A percentile compares a stretch with the other conserved stretches of the same genome.
These are phyloP conservation scores for Xenops minutus DNA, from an alignment of 2,797 vertebrate genomes.

Conservation along the genomic window DNA sequence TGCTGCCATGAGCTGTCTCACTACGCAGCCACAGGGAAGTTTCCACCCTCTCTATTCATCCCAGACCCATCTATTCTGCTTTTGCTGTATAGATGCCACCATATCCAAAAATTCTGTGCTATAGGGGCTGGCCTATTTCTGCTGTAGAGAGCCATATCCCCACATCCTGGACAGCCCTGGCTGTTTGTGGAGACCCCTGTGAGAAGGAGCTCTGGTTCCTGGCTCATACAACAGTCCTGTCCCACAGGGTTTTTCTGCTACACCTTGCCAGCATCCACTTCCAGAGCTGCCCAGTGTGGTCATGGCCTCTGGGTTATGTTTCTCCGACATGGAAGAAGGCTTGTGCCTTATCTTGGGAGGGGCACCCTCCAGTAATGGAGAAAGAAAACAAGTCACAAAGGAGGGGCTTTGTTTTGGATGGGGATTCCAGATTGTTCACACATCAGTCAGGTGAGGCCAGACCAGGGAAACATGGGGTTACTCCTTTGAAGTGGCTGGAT, in stretches of 20 bases:
- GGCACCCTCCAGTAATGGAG: not conserved
- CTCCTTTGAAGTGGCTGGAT: conserved; percentile 76
- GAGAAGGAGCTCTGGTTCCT: not conserved
- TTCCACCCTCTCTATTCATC: not conserved
- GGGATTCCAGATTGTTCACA: conserved; percentile 69
- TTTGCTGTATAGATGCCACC: not conserved
- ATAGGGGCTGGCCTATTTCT: not conserved
- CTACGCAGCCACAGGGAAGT: not conserved
- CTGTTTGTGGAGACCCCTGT: not conserved
- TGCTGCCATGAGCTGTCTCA: not conserved
- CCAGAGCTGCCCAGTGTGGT: not conserved
- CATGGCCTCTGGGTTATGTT: not conserved
- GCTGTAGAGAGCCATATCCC: not conserved
- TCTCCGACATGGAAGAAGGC: not conserved
- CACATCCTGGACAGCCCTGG: not conserved
- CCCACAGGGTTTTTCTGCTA: not conserved
- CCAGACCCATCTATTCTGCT: not conserved
- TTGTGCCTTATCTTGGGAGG: conserved; percentile 37
- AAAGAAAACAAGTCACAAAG: conserved; percentile 45
- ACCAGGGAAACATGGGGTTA: conserved; percentile 8
- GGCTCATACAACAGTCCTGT: not conserved
- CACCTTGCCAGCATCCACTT: not conserved
- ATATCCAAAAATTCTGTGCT: not conserved
- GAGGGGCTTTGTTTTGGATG: conserved; percentile 44
- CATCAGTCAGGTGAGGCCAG: conserved; percentile 73